phyloP scores from a whole-genome alignment of 2,113 vertebrate genomes.

The Phainopepla nitens region DNA sequence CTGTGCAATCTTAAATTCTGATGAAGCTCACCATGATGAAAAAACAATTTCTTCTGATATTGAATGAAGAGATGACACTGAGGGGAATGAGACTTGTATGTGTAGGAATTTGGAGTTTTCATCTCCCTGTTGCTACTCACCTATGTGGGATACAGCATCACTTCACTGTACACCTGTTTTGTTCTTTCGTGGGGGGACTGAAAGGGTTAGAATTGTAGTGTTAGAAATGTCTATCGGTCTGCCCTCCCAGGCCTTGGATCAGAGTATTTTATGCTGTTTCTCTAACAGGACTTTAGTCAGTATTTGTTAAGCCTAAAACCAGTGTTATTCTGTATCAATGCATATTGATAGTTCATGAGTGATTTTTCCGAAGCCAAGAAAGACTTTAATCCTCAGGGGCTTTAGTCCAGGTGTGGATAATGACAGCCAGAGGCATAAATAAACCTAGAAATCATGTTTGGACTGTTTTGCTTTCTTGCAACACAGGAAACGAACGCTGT shows the following conservation, averaged over 20 bases:
- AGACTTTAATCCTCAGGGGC: too few relatives aligned
- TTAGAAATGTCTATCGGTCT: neutral
- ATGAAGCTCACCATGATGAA: neutral
- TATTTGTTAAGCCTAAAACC: neutral
- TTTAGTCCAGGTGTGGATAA: neutral
- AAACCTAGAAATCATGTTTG: neutral
- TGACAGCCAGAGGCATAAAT: neutral
- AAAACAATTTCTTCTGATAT: neutral
- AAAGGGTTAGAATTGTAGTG: neutral
- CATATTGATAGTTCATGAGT: neutral
- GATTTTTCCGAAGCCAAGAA: neutral
- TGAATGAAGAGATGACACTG: neutral
- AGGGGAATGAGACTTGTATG: neutral
- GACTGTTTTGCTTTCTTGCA: neutral
- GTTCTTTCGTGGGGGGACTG: neutral
- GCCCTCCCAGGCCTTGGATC: neutral
- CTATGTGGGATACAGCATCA: neutral
- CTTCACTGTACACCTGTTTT: neutral
- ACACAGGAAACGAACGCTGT: constrained; percentile 95
- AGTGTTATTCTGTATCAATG: neutral
- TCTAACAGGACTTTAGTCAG: neutral
- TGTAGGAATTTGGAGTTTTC: neutral
- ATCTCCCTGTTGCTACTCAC: neutral
- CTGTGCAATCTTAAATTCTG: neutral
- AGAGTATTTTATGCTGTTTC: neutral